These are phyloP conservation scores for Dysidea cf. avara DNA, from an alignment of 37 sponge, comb jelly and placozoan genomes.

Conservation along the genomic window DNA sequence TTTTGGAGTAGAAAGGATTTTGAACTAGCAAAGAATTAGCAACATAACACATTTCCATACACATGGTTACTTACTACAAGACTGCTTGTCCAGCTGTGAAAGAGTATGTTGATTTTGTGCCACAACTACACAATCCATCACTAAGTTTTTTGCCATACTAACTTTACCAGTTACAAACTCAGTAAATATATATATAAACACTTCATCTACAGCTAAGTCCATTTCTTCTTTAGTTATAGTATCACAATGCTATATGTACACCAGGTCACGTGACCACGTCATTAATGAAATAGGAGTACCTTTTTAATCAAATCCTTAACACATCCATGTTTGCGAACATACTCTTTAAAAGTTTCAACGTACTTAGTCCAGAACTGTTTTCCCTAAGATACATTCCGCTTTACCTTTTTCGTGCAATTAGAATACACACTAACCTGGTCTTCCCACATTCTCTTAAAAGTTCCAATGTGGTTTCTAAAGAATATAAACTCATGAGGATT, in stretches of 20 bases:
- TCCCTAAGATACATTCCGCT: conserved; percentile 10
- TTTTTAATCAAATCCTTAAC: conserved; percentile 66
- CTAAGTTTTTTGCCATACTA: conserved; percentile 48
- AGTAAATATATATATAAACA: conserved; percentile 21
- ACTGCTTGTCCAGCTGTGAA: conserved; percentile 35
- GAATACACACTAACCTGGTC: conserved; percentile 54
- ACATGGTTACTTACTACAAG: conserved; percentile 35
- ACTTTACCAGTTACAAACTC: conserved; percentile 61
- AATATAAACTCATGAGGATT: conserved; percentile 59
- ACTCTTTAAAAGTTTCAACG: conserved; percentile 54
- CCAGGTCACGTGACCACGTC: background rate
- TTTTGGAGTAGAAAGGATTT: conserved; percentile 69
- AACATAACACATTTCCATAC: background rate
- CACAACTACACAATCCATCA: conserved; percentile 50
- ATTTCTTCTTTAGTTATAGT: conserved; percentile 25
- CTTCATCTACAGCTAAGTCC: conserved; percentile 15
- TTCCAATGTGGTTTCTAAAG: conserved; percentile 58
- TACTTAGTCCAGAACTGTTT: conserved; percentile 50
- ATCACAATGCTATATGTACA: background rate
- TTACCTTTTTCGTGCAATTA: background rate
- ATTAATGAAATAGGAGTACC: background rate
- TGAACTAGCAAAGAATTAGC: conserved; percentile 37
- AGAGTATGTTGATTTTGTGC: conserved; percentile 61
- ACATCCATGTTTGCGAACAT: conserved; percentile 50
- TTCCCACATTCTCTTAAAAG: conserved; percentile 77